A percentile compares a stretch with the other conserved stretches of the same genome.
phyloP scores from a whole-genome alignment of 2,888 invertebrate genomes.

The Eristalis arbustorum region DNA sequence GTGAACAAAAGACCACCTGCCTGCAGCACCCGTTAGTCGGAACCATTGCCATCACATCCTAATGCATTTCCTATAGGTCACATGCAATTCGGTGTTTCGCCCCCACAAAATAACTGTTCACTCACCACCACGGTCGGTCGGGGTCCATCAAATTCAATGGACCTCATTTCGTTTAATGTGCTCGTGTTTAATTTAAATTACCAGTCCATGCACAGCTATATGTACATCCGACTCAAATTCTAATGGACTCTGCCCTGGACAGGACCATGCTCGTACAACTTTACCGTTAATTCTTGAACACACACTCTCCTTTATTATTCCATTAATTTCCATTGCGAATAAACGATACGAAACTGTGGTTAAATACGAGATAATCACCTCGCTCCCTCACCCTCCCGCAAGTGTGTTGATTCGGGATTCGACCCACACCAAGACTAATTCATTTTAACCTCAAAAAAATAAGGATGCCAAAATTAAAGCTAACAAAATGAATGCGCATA shows the following conservation, averaged over 20 bases:
- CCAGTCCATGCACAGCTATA: not conserved
- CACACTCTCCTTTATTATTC: not conserved
- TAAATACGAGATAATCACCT: not conserved
- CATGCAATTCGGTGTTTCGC: not conserved
- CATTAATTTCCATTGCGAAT: not conserved
- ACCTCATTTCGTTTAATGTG: not conserved
- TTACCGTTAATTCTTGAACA: not conserved
- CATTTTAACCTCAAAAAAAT: not conserved
- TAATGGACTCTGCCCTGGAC: not conserved
- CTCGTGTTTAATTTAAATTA: not conserved
- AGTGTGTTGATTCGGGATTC: not conserved
- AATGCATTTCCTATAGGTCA: not conserved
- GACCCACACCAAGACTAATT: not conserved
- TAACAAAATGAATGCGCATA: not conserved
- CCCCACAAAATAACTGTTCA: not conserved
- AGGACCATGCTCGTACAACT: not conserved
- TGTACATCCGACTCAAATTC: not conserved
- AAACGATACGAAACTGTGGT: not conserved
- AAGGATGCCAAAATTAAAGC: not conserved
- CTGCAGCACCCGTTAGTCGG: not conserved
- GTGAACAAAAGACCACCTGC: not conserved
- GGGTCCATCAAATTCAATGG: not conserved
- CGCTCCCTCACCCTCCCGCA: not conserved
- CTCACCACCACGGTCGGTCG: not conserved
- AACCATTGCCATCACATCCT: not conserved